Evolutionary conservation across 2,888 invertebrate genomes (phyloP), one percentile per base, ranked within the genome.

Genomic region (Lymantria dispar): DNA sequence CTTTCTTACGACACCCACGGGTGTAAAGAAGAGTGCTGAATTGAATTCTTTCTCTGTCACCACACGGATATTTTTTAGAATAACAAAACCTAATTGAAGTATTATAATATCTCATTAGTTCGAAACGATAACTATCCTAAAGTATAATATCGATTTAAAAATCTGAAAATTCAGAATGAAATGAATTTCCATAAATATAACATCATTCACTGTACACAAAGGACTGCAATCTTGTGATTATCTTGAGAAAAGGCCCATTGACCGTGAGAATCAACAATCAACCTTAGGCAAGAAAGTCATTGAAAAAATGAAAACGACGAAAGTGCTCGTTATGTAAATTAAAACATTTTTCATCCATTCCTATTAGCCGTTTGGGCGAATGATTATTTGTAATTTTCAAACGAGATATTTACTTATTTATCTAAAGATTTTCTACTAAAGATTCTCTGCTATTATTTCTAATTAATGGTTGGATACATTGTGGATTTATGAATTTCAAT

Each of bases 241-340:
- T 76, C 68, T 60, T 53, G 54, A 63, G 58, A 62, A 60, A 60
- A 70, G 58, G 52, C 68, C 67, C 72, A 73, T 79, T 76, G 73
- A 77, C 72, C 56, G 60, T 59, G 64, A 68, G 62, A 60, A 70
- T 67, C 73, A 72, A 61, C 53, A 52, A 43, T 12, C 54, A 49
- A 43, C 46, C 46, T 13, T 15, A 31, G 14, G 31, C 39, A 41
- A 52, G 45, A 54, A 51, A 54, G 45, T 58, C 55, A 57, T 60
- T 72, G 74, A 70, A 78, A 83, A 81, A 83, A 80, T 77, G 72
- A 81, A 79, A 72, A 78, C 70, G 66, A 58, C 70, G 68, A 74
- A 79, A 83, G 74, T 76, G 70, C 74, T 81, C 83, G 78, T 85
- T 86, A 85, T 84, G 83, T 72, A 85, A 86, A 86, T 85, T 79